Conservation (phyloP, 2,797 vertebrate species). For the Dendrocincla tyrannina region DNA sequence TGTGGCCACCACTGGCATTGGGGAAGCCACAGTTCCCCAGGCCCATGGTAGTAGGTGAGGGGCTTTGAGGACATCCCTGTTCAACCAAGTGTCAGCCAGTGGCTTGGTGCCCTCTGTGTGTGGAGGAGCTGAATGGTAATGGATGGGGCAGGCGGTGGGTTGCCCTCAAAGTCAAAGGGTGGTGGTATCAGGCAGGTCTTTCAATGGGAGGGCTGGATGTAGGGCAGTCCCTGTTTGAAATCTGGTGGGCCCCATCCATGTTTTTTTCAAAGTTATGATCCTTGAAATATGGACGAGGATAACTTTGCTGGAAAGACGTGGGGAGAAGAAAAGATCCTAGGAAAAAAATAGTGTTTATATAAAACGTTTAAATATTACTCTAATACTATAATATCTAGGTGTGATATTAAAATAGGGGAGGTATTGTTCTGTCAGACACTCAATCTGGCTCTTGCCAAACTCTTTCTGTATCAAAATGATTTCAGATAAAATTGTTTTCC, state of each 20-base stretch:
- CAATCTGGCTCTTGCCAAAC: neutral
- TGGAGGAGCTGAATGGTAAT: neutral
- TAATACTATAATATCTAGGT: neutral
- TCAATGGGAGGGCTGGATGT: accelerated
- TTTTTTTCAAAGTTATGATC: neutral
- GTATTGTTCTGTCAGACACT: neutral
- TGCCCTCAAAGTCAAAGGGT: accelerated
- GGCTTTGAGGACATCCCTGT: too few species aligned
- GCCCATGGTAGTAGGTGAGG: neutral
- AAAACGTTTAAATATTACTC: neutral
- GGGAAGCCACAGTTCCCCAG: neutral
- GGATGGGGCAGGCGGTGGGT: too few species aligned
- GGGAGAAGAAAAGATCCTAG: neutral
- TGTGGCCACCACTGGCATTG: neutral
- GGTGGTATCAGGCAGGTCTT: neutral
- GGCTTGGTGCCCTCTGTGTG: accelerated
- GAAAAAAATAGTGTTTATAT: neutral
- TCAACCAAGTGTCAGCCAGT: accelerated
- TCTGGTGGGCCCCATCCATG: accelerated
- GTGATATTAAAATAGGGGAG: neutral
- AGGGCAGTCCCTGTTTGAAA: neutral
- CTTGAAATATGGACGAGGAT: neutral
- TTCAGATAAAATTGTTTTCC: neutral
- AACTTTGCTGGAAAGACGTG: neutral
- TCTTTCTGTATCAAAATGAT: neutral